Percentiles rank a stretch among this genome's conserved stretches.
Evolutionary conservation across 2,888 invertebrate species (phyloP).

Genomic region (Thumatha senex): DNA sequence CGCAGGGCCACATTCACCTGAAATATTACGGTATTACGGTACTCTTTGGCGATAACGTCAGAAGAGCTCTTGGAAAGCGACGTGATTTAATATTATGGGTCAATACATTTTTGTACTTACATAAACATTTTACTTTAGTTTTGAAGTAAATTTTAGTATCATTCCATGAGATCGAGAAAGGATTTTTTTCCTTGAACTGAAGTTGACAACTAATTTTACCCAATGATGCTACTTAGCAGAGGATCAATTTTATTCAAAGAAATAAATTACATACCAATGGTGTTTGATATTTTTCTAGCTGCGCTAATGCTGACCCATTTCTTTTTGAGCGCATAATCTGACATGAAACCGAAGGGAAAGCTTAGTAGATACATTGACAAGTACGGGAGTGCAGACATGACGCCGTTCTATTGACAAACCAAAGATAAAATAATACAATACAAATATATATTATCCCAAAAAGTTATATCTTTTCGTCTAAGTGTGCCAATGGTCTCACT

Average conservation of each 20-base stretch:
- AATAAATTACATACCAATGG: constrained; percentile 48
- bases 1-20: constrained; percentile 76
- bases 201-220: too few species aligned
- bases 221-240: neutral
- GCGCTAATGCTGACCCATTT: constrained; percentile 75
- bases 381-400: constrained; percentile 89
- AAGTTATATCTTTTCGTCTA: too few species aligned
- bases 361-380: constrained; percentile 86
- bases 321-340: constrained; percentile 83
- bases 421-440: neutral
- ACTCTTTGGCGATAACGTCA: neutral
- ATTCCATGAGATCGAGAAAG: too few species aligned
- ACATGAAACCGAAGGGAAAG: constrained; percentile 68
- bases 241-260: neutral
- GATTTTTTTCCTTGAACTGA: too few species aligned
- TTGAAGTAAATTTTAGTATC: too few species aligned
- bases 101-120: neutral
- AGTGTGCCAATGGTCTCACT: too few species aligned
- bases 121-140: too few species aligned
- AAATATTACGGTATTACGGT: neutral
- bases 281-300: constrained; percentile 70
- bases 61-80: neutral
- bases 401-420: constrained; percentile 80
- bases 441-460: too few species aligned
- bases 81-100: neutral